Evolutionary conservation across 2,888 invertebrate genomes (phyloP), one percentile per base, ranked within the genome.

Genomic region (Eristalinus aeneus): DNA sequence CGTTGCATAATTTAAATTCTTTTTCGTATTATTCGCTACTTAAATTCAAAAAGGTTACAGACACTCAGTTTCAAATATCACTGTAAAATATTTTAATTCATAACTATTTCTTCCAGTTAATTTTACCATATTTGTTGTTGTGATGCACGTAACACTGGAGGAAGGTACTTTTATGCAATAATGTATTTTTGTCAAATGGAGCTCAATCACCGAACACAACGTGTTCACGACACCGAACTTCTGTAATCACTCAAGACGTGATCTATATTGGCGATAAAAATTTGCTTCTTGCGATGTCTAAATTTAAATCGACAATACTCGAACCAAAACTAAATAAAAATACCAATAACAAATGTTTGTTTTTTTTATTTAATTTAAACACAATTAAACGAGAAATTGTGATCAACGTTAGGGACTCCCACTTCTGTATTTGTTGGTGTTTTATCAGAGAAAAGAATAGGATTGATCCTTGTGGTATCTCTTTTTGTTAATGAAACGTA

Each of bases 221-320:
- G 90, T 90, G 89, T 90, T 89, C 88, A 89, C 90, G 88, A 89
- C 88, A 87, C 89, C 89, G 90, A 89, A 89, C 86, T 89, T 89
- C 89, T 89, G 89, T 89, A 90, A 90, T 90, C 90, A 90, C 90
- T 90, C 89, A 89, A 89, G 89, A 89, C 87, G 88, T 88, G 89
- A 89, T 89, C 90, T 90, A 89, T 89, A 89, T 88, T 89, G 89
- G 89, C 89, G 90, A 90, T 89, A 89, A 90, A 89, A 90, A 91
- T 90, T 90, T 90, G 89, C 90, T 91, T 90, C 90, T 89, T 90
- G 90, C 90, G 88, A 89, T 56, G 73, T 79, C 86, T 88, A 86
- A 82, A 86, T 73, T 79, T 86, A 75, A 82, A 79, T 65, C 63
- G 46, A 88, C 71, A 78, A 82, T 76, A 56, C 39, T 46, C 16